phyloP scores from a whole-genome alignment of 2,888 invertebrate genomes.

The Bruchidius siliquastri region DNA sequence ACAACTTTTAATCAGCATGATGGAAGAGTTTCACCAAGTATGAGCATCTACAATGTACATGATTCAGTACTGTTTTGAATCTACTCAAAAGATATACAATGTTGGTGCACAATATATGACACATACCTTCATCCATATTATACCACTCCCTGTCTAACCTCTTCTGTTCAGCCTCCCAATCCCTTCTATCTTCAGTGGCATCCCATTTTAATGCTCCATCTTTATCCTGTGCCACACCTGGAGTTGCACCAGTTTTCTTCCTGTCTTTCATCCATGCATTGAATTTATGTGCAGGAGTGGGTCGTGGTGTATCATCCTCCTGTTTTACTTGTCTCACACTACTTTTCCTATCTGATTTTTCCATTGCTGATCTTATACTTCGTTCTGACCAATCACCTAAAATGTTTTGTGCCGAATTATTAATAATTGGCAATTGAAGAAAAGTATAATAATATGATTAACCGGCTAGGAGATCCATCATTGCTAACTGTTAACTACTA shows the following conservation, averaged over 20 bases:
- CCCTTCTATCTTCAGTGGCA: constrained; percentile 66
- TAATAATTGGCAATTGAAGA: too few relatives aligned
- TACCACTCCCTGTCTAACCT: constrained; percentile 96
- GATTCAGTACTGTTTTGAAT: too few relatives aligned
- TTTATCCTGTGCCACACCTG: constrained; percentile 44
- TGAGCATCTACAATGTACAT: too few relatives aligned
- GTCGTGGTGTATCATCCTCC: constrained; percentile 69
- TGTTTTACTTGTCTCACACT: constrained; percentile 19
- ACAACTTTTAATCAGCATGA: too few relatives aligned
- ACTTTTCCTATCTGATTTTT: constrained; percentile 43
- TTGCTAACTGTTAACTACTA: too few relatives aligned
- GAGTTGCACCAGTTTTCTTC: constrained; percentile 63
- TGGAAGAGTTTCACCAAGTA: too few relatives aligned
- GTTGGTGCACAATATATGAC: too few relatives aligned
- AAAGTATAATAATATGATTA: too few relatives aligned
- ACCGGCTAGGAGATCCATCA: too few relatives aligned
- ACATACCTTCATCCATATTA: constrained; percentile 80
- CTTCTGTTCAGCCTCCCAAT: constrained; percentile 89
- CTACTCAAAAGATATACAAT: too few relatives aligned
- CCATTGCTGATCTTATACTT: constrained; percentile 21
- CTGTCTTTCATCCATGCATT: constrained; percentile 73
- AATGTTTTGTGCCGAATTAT: constrained; percentile 5
- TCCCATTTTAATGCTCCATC: constrained; percentile 58
- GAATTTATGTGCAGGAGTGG: constrained; percentile 84
- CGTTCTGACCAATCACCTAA: constrained; percentile 41